A percentile compares a stretch with the other conserved stretches of the same genome.
Conservation (phyloP, 2,888 invertebrate species). For the Nudaria mundana region DNA sequence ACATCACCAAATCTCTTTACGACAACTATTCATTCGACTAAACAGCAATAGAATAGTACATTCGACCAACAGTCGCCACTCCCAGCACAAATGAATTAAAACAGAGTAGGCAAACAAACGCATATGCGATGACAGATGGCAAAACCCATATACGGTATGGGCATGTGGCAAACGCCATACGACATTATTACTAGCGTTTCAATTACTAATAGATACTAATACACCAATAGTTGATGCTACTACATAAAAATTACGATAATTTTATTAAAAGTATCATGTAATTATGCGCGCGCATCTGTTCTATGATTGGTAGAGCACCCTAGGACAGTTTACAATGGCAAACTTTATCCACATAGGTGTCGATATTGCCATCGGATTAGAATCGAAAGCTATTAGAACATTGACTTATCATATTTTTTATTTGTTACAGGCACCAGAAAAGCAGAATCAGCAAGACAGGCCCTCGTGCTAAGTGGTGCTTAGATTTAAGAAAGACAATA, state of each 20-base stretch:
- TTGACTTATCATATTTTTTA: conserved; percentile 44
- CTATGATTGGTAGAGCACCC: conserved; percentile 53
- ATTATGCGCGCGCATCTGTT: conserved; percentile 67
- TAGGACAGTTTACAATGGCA: conserved; percentile 42
- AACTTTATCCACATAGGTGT: conserved; percentile 43
- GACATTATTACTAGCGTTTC: conserved; percentile 64
- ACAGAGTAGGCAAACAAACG: conserved; percentile 67
- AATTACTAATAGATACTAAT: conserved; percentile 56
- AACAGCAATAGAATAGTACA: conserved; percentile 29
- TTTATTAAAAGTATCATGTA: conserved; percentile 34
- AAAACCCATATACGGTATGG: conserved; percentile 66
- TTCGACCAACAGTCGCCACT: conserved; percentile 63
- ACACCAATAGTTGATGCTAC: conserved; percentile 15
- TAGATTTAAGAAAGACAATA: conserved; percentile 60
- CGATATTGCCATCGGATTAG: no score
- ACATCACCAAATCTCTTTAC: not conserved
- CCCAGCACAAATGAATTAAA: conserved; percentile 72
- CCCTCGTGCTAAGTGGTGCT: conserved; percentile 67
- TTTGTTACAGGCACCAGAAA: conserved; percentile 84
- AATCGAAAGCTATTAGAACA: not conserved
- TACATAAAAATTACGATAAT: conserved; percentile 31
- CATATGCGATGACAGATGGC: conserved; percentile 79
- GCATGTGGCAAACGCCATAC: conserved; percentile 63
- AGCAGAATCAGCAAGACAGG: conserved; percentile 83
- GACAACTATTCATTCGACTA: conserved; percentile 1